These are phyloP conservation scores for Erebia palarica DNA, from an alignment of 2,888 invertebrate genomes.

Conservation along the genomic window DNA sequence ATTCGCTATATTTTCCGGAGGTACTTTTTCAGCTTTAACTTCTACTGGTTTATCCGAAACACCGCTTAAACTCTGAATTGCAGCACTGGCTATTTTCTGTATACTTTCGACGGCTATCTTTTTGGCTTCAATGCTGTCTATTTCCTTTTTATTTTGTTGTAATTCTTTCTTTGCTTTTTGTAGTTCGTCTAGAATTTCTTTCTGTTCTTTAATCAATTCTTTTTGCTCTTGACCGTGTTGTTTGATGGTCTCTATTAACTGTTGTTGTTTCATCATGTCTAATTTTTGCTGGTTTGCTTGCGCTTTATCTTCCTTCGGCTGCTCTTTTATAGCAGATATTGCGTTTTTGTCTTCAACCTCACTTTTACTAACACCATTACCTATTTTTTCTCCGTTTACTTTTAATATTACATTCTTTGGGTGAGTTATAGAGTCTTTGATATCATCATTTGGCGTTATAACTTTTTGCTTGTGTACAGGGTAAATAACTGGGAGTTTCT, in stretches of 20 bases:
- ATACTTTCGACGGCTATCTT: slow-evolving; percentile 79
- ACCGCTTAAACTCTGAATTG: slow-evolving; percentile 71
- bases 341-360: slow-evolving; percentile 42
- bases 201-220: slow-evolving; percentile 86
- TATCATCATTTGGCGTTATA: slow-evolving; percentile 52
- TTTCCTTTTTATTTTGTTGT: slow-evolving; percentile 72
- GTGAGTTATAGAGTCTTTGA: slow-evolving; percentile 59
- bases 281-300: slow-evolving; percentile 52
- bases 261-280: slow-evolving; percentile 69
- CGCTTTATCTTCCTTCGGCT: slow-evolving; percentile 48
- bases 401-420: slow-evolving; percentile 64
- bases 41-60: slow-evolving; percentile 64
- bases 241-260: slow-evolving; percentile 84
- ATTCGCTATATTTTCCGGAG: slow-evolving; percentile 59
- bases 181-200: slow-evolving; percentile 83
- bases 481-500: slow-evolving; percentile 66
- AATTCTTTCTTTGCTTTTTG: slow-evolving; percentile 80
- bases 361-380: slow-evolving; percentile 47
- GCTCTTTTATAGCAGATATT: slow-evolving; percentile 43
- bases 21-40: slow-evolving; percentile 48
- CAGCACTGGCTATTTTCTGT: slow-evolving; percentile 74
- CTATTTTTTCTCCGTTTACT: slow-evolving; percentile 51
- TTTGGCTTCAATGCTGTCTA: slow-evolving; percentile 70
- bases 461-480: slow-evolving; percentile 48
- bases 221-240: slow-evolving; percentile 86